phyloP scores from a whole-genome alignment of 2,797 vertebrate species.

The Aldrovandia affinis region DNA sequence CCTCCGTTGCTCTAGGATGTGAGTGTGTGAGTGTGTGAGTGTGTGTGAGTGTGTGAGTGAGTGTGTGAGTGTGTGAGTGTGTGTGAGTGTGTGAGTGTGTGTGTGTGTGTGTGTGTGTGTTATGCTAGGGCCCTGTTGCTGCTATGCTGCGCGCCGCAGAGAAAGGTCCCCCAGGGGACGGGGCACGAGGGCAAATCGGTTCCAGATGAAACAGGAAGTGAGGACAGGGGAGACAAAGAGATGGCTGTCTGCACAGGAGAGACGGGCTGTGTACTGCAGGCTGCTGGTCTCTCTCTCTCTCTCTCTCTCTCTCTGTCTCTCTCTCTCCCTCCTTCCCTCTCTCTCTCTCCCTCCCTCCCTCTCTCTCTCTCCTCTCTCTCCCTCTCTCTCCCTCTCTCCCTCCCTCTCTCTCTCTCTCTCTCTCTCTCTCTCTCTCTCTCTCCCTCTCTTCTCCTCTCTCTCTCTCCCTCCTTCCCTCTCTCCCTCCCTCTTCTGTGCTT shows the following conservation, averaged over 20 bases:
- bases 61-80: too few relatives aligned
- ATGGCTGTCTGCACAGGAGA: slow-evolving; percentile 53
- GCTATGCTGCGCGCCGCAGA: slow-evolving; percentile 53
- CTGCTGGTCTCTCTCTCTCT: slow-evolving; percentile 25
- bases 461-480: background rate
- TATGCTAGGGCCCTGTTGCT: background rate
- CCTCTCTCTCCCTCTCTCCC: slow-evolving; percentile 19
- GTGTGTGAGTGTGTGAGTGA: too few relatives aligned
- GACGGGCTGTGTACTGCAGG: too few relatives aligned
- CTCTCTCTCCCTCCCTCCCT: slow-evolving; percentile 37
- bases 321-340: too few relatives aligned
- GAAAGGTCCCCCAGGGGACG: slow-evolving; percentile 66
- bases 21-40: too few relatives aligned
- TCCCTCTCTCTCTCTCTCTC: too few relatives aligned
- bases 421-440: too few relatives aligned
- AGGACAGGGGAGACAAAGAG: slow-evolving; percentile 68
- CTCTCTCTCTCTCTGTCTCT: background rate
- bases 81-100: too few relatives aligned
- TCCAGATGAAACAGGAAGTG: slow-evolving; percentile 79
- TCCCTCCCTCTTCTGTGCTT: slow-evolving; percentile 30
- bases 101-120: too few relatives aligned
- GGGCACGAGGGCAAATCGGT: slow-evolving; percentile 76
- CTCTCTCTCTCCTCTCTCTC: slow-evolving; percentile 32
- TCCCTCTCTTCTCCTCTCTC: too few relatives aligned
- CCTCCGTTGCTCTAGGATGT: slow-evolving; percentile 44